Percentiles rank a stretch among this genome's conserved stretches.
Conservation (phyloP, 2,797 vertebrate species). For the Cirrhinus molitorella region DNA sequence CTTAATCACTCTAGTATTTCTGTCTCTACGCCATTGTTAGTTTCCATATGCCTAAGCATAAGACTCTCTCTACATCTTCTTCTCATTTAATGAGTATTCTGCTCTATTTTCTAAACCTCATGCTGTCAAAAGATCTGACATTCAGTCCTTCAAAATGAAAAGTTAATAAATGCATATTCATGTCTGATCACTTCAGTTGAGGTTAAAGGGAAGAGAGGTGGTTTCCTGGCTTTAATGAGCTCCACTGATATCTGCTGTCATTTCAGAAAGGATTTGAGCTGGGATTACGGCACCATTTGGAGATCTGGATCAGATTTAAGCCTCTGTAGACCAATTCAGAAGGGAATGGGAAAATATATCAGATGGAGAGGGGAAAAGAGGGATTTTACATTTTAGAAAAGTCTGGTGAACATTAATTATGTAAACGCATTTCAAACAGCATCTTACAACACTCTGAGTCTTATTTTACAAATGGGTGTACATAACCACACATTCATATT, state of each 20-base stretch:
- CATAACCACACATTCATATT: constrained; percentile 45
- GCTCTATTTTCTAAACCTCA: constrained; percentile 18
- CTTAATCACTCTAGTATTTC: not conserved
- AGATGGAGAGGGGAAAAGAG: not conserved
- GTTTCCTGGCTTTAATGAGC: constrained; percentile 29
- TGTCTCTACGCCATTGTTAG: constrained; percentile 2
- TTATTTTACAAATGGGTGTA: constrained; percentile 12
- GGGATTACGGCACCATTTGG: constrained; percentile 35
- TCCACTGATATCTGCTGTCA: constrained; percentile 31
- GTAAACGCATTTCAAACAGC: constrained; percentile 5
- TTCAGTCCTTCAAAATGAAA: constrained; percentile 18
- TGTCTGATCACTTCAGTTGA: constrained; percentile 6
- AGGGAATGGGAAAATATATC: constrained; percentile 14
- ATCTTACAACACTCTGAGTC: constrained; percentile 27
- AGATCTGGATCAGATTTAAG: constrained; percentile 33
- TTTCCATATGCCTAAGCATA: not conserved
- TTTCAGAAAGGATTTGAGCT: constrained; percentile 40
- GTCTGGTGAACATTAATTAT: constrained; percentile 29
- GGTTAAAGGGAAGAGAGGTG: constrained; percentile 11
- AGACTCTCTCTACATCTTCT: not conserved
- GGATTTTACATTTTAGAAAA: constrained; percentile 21
- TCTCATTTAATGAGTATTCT: constrained; percentile 5
- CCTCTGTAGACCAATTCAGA: constrained; percentile 26
- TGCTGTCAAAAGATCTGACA: constrained; percentile 34
- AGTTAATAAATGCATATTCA: constrained; percentile 45